A percentile compares a stretch with the other conserved stretches of the same genome.
Evolutionary conservation across 1,140 invertebrate genomes (phyloP).

Genomic region (Plodia interpunctella): DNA sequence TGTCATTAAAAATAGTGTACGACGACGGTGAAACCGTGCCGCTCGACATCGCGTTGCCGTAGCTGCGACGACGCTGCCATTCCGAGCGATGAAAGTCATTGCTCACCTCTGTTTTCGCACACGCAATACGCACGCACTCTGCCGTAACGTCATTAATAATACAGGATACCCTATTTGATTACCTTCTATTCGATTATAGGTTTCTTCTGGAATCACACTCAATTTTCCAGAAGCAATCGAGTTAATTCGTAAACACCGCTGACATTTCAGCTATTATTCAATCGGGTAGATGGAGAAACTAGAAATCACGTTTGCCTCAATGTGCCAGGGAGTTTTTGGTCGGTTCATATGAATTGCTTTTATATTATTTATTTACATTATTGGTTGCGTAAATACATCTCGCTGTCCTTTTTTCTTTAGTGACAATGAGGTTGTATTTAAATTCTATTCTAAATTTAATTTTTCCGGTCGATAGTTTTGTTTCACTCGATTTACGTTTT

Average conservation of each 20-base stretch:
- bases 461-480: constrained; percentile 13
- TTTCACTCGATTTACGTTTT: constrained; percentile 20
- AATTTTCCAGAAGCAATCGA: neutral
- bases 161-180: constrained; percentile 35
- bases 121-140: constrained; percentile 23
- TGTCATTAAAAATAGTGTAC: constrained; percentile 12
- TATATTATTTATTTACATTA: constrained; percentile 26
- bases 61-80: constrained; percentile 62
- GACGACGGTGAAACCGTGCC: constrained; percentile 54
- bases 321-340: constrained; percentile 20
- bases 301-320: too few species aligned
- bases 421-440: constrained; percentile 12
- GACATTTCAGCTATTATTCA: too few species aligned
- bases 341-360: constrained; percentile 21
- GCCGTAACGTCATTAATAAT: constrained; percentile 24
- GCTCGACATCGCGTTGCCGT: constrained; percentile 16
- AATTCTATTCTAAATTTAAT: too few species aligned
- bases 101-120: constrained; percentile 33
- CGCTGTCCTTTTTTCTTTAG: neutral
- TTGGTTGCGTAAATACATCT: neutral
- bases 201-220: constrained; percentile 20
- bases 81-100: constrained; percentile 69
- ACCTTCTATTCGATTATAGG: constrained; percentile 13
- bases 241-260: too few species aligned
- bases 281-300: too few species aligned